Evolutionary conservation across 2,888 invertebrate species (phyloP).

Genomic region (Torymus auratus): DNA sequence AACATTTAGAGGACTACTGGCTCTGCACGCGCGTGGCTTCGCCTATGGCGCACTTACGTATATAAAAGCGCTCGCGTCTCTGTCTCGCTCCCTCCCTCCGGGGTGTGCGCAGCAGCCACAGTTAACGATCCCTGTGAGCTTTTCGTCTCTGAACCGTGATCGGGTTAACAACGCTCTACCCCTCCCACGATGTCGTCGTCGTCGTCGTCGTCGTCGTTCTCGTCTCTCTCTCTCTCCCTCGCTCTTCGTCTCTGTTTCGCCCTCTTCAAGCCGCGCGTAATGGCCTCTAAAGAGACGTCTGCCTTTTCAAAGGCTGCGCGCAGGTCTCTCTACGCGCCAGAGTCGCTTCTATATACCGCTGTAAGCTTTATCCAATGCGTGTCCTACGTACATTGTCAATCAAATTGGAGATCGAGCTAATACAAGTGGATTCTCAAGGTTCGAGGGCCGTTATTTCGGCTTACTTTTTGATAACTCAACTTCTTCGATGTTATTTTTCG

Average conservation of each 20-base stretch:
- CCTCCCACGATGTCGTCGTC: background rate
- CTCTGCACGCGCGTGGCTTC: background rate
- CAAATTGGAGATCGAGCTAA: too few species aligned
- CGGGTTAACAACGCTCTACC: slow-evolving; percentile 49
- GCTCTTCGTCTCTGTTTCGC: background rate
- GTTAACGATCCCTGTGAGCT: slow-evolving; percentile 59
- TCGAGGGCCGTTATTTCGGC: too few species aligned
- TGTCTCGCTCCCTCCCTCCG: background rate
- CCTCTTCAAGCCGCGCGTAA: slow-evolving; percentile 8
- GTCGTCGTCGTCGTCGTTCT: background rate
- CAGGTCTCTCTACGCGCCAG: too few species aligned
- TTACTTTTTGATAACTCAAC: too few species aligned
- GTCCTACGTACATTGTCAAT: too few species aligned
- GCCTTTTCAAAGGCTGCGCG: slow-evolving; percentile 11
- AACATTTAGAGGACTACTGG: slow-evolving; percentile 30
- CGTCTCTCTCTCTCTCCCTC: slow-evolving; percentile 18
- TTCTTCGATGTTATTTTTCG: too few species aligned
- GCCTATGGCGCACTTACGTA: slow-evolving; percentile 6
- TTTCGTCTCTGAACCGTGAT: slow-evolving; percentile 57
- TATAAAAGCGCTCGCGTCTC: background rate
- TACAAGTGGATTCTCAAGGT: too few species aligned
- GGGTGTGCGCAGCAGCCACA: slow-evolving; percentile 2
- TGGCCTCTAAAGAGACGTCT: slow-evolving; percentile 39
- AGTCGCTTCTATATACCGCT: too few species aligned
- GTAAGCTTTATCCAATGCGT: too few species aligned